Conservation (phyloP, 2,888 invertebrate genomes). For the Hydropsyche betteni region DNA sequence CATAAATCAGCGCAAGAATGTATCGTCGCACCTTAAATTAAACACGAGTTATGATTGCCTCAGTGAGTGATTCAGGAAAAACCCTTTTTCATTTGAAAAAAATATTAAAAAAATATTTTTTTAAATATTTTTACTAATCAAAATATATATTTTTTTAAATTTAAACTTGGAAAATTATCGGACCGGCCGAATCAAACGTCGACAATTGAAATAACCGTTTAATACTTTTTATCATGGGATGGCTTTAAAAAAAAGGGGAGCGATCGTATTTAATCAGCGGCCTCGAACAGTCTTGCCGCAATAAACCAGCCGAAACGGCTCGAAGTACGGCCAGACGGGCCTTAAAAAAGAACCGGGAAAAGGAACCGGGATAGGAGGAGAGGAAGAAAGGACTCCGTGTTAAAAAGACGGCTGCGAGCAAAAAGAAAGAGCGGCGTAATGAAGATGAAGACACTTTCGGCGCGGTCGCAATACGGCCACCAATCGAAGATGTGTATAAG, state of each 20-base stretch:
- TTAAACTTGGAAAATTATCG: too few relatives aligned
- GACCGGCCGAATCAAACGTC: not conserved
- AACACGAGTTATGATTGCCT: not conserved
- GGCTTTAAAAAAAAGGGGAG: conserved; percentile 5
- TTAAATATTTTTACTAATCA: too few relatives aligned
- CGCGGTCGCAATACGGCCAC: conserved; percentile 14
- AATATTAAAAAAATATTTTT: too few relatives aligned
- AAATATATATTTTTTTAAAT: too few relatives aligned
- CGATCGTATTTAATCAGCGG: conserved; percentile 7
- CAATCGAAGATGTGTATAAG: not conserved
- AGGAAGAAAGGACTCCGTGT: not conserved
- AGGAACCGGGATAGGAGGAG: not conserved
- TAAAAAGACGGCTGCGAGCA: not conserved
- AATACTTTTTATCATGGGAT: not conserved
- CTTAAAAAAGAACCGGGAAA: not conserved
- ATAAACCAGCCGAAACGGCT: conserved; percentile 8
- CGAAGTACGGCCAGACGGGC: not conserved
- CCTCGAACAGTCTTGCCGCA: not conserved
- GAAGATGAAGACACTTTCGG: conserved; percentile 21
- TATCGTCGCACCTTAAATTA: not conserved
- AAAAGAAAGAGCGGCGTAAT: conserved; percentile 23
- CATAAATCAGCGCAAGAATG: conserved; percentile 34
- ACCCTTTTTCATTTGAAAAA: too few relatives aligned
- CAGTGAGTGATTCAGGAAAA: too few relatives aligned
- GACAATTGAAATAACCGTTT: conserved; percentile 14